Conservation (phyloP, 2,888 invertebrate genomes). For the Taphrorychus bicolor region DNA sequence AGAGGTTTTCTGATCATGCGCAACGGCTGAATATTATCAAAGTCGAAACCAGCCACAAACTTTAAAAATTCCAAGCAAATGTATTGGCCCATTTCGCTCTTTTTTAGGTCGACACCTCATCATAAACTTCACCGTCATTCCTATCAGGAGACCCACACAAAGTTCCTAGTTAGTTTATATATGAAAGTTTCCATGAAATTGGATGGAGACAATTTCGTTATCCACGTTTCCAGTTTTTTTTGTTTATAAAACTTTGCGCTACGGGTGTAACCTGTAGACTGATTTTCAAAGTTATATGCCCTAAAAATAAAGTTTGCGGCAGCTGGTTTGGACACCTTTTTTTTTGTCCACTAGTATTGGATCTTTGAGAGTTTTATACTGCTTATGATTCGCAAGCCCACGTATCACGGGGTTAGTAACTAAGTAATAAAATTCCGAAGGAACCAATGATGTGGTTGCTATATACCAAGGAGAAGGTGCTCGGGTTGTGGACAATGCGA, state of each 20-base stretch:
- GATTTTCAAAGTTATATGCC: too few species aligned
- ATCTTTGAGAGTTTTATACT: not conserved
- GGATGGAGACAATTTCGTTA: not conserved
- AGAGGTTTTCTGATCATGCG: conserved; percentile 43
- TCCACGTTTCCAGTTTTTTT: too few species aligned
- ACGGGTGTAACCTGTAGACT: not conserved
- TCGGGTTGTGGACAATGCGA: conserved; percentile 55
- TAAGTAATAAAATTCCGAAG: not conserved
- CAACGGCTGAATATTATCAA: conserved; percentile 46
- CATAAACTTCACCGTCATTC: too few species aligned
- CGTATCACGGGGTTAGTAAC: too few species aligned
- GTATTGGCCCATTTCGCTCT: too few species aligned
- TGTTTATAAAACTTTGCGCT: not conserved
- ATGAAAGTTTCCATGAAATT: not conserved
- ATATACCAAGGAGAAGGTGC: conserved; percentile 12
- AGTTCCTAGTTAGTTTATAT: too few species aligned
- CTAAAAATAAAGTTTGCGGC: not conserved
- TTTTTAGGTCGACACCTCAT: too few species aligned
- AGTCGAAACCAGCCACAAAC: conserved; percentile 9
- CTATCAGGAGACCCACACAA: too few species aligned
- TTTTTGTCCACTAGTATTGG: not conserved
- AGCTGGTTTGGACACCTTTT: not conserved
- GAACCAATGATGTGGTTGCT: not conserved
- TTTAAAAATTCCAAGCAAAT: not conserved
- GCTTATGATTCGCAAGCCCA: not conserved